Evolutionary conservation across 1,140 invertebrate genomes (phyloP).

Genomic region (Musca domestica): DNA sequence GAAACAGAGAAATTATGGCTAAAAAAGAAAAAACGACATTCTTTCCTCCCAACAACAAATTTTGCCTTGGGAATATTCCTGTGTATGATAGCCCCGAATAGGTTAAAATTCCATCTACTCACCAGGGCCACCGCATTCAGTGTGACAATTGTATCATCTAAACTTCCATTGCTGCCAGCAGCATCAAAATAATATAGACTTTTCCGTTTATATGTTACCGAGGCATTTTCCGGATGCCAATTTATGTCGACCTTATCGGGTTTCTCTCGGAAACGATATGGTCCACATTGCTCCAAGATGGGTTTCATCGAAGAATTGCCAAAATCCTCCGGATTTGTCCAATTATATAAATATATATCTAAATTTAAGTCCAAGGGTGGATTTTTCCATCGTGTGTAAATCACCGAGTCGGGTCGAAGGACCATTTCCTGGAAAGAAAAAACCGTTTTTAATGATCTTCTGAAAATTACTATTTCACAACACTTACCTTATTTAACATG

Average conservation of each 20-base stretch:
- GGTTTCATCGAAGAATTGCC: constrained; percentile 59
- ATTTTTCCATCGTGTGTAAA: constrained; percentile 68
- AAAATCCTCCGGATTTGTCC: constrained; percentile 72
- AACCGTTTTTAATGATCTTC: neutral
- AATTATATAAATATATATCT: constrained; percentile 77
- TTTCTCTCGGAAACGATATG: constrained; percentile 69
- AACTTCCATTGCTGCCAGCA: constrained; percentile 68
- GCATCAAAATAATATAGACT: constrained; percentile 75
- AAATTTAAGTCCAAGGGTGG: constrained; percentile 74
- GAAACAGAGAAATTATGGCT: neutral
- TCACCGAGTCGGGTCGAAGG: constrained; percentile 61
- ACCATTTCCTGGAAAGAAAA: constrained; percentile 57
- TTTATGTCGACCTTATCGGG: constrained; percentile 69
- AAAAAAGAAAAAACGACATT: neutral
- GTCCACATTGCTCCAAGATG: constrained; percentile 67
- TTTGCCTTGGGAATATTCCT: neutral
- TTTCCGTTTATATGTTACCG: constrained; percentile 75
- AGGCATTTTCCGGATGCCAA: constrained; percentile 71
- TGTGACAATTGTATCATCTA: constrained; percentile 74
- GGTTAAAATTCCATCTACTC: constrained; percentile 53
- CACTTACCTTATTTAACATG: constrained; percentile 49
- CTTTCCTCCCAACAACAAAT: too few species aligned
- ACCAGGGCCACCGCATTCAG: constrained; percentile 82
- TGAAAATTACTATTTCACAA: neutral
- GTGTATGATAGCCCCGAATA: too few species aligned